Base-by-base conservation (phyloP, 1,140 invertebrate genomes). In the Atta texana region DNA sequence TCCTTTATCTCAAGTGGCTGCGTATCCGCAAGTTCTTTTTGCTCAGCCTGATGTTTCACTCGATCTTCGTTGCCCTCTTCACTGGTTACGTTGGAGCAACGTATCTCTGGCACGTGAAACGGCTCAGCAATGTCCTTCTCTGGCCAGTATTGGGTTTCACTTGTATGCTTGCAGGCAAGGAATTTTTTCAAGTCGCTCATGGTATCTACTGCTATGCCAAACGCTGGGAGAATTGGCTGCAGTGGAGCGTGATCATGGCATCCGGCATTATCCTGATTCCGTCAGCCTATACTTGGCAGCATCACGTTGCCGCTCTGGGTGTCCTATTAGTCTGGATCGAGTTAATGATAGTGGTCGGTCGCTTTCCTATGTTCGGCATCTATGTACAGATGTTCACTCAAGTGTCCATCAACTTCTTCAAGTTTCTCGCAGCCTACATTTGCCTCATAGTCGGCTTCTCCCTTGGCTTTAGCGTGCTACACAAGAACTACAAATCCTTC, bases 351-450 rank as follows among this genome's bases (percentile, higher is more conserved):
- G 96, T 98, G 39, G 97, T 98, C 12, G 98, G 97, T 14, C 95
- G 98, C 75, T 98, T 98, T 94, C 98, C 98, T 64, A 97, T 97
- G 89, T 98, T 98, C 92, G 98, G 98, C 0, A 95, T 98, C 3
- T 98, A 98, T 89, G 97, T 98, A 4, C 97, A 98, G 94, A 98
- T 98, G 97, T 98, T 98, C 91, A 97, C 97, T 8, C 98, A 95
- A 96, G 97, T 98, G 39, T 96, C 98, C 4, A 95, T 97, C 1
- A 98, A 98, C 92, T 98, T 98, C 92, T 96, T 96, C n/a, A 97
- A 98, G 92, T 98, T 98, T 91, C 95, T 98, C 3, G 93, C 97
- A 57, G 97, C 98, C 16, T 98, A 98, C 89, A 96, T 97, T 72
- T 98, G 97, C 89, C 95, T 98, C 2, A 95, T 98, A 31, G 95